Evolutionary conservation across 2,113 vertebrate genomes (phyloP), one percentile per base, ranked within the genome.

Genomic region (Bagarius yarrelli): DNA sequence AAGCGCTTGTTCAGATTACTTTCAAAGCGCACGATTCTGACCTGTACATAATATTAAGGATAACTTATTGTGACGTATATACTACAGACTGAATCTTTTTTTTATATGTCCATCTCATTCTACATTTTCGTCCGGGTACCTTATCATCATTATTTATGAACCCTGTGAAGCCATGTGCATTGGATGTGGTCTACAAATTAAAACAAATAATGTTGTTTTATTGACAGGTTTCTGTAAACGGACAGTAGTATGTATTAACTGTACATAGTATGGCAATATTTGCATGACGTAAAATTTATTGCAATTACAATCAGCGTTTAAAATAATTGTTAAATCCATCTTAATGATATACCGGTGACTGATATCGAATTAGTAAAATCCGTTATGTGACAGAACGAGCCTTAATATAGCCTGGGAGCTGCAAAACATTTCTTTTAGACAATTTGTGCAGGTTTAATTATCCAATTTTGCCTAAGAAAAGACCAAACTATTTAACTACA

Each of bases 1-100:
- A 19, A 53, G 59, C 52, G 57, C 73, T 78, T 84, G 84, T 60
- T 83, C 82, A 81, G 74, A 69, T 85, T 84, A 69, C 80, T 82
- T 84, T 77, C 81, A 85, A 85, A 34, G 88, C 88, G 83, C 84
- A 61, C 88, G 87, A 87, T 83, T 86, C 76, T 71, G 79, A 85
- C 84, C 82, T 87, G 84, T 89, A 88, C 86, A 87, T 63, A 78
- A 90, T 79, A 87, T 82, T 80, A 82, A 81, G 89, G 87, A 85
- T 92, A 92, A 93, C 83, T 93, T 92, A 94, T 93, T 93, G 86
- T 90, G 86, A 90, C 89, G 84, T 87, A 88, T 79, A 75, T 59
- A 60, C 40, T 76, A 59, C 78, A 90, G 89, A 86, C 81, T 74
- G 76, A 79, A 16, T 50, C 47, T 36, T 66, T 47, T 85, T 81